These are phyloP conservation scores for Virgularia gustaviana DNA, from an alignment of 92 coral and sea anemone genomes.

Conservation along the genomic window DNA sequence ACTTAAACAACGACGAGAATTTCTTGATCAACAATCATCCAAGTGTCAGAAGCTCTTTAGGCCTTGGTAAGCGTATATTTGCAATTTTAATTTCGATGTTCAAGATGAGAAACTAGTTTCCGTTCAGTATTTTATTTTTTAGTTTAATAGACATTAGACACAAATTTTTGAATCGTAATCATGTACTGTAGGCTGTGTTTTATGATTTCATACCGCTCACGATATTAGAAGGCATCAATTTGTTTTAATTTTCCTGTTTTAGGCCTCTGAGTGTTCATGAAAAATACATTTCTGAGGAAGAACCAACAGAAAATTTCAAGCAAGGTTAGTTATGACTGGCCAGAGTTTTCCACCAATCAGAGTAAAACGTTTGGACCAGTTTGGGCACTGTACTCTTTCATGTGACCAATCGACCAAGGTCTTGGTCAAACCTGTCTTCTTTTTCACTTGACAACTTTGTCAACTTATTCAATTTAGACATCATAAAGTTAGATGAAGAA, in stretches of 20 bases:
- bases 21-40: neutral
- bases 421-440: neutral
- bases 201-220: too few species aligned
- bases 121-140: neutral
- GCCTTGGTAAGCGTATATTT: slow-evolving; percentile 8
- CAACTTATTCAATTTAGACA: too few species aligned
- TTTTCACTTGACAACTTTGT: neutral
- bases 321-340: neutral
- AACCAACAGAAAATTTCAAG: neutral
- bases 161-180: too few species aligned
- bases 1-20: neutral
- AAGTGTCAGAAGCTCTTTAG: slow-evolving; percentile 8
- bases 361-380: too few species aligned
- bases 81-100: neutral
- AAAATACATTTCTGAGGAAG: neutral
- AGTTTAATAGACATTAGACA: neutral
- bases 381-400: too few species aligned
- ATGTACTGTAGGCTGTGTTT: too few species aligned
- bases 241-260: too few species aligned
- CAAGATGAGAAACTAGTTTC: neutral
- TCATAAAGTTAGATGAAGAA: neutral
- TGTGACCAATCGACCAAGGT: neutral
- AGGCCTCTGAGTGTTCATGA: neutral
- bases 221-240: too few species aligned
- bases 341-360: too few species aligned